Conservation (phyloP, 2,113 vertebrate genomes). For the Halichoerus grypus region DNA sequence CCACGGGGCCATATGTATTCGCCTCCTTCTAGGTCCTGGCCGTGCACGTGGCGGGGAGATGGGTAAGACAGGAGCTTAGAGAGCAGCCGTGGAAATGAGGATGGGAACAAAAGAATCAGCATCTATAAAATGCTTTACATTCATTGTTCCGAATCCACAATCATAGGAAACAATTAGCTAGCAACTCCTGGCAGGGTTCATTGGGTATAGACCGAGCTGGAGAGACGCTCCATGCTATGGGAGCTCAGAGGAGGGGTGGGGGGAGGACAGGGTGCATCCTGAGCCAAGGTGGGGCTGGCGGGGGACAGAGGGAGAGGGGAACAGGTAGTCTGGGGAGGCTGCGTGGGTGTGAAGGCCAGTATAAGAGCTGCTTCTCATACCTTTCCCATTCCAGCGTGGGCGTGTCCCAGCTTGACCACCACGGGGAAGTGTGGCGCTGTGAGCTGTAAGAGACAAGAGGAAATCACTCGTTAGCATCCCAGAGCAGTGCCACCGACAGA, state of each 20-base stretch:
- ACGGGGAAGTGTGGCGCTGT: conserved; percentile 92
- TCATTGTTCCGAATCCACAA: not conserved
- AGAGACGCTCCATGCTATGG: not conserved
- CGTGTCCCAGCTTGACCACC: conserved; percentile 97
- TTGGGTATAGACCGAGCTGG: accelerated
- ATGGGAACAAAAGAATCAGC: not conserved
- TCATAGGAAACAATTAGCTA: not conserved
- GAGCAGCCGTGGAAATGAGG: not conserved
- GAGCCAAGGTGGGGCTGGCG: not conserved
- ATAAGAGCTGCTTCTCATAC: conserved; percentile 83
- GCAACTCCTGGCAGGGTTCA: not conserved
- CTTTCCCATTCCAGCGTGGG: conserved; percentile 97
- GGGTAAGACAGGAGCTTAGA: not conserved
- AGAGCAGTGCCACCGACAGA: not conserved
- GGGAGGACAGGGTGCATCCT: too few relatives aligned
- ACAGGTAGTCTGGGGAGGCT: not conserved
- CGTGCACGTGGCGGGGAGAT: not conserved
- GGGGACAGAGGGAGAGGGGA: not conserved
- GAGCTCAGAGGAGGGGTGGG: not conserved
- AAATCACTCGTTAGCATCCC: conserved; percentile 58
- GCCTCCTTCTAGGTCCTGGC: not conserved
- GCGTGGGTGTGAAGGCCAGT: accelerated
- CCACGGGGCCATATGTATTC: not conserved
- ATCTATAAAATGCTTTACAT: not conserved
- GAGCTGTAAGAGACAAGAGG: conserved; percentile 89